Evolutionary conservation across 2,888 invertebrate genomes (phyloP), one percentile per base, ranked within the genome.

Genomic region (Drosophila trichaetosa): DNA sequence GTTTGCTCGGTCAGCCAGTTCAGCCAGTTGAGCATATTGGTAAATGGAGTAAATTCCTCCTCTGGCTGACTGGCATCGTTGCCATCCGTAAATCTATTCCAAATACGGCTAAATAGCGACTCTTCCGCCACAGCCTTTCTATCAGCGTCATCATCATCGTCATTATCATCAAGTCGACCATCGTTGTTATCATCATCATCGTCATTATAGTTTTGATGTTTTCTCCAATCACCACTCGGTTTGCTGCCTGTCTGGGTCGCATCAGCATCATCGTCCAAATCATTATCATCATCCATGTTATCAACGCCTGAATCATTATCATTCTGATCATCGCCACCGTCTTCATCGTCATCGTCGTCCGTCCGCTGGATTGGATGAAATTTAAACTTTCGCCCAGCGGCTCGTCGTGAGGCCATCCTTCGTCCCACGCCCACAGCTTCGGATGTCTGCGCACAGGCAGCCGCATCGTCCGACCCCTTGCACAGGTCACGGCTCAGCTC

Each of bases 281-380:
- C 31, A 21, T 52, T 40, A 0, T 54, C 52, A 38, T 59, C 60
- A 16, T 31, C 27, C 40, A 29, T 21, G 56, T 82, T 79, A 18
- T 68, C 61, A 42, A 76, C 76, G 10, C 82, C 78, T 29, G 31
- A 27, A 16, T 58, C 57, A 10, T 56, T 33, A 10, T 60, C 40
- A n/a, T 68, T 31, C 4, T 49, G 46, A 33, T 57, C 34, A 16
- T 58, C 48, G 2, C 27, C 48, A 0, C 49, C 51, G 18, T 59
- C 24, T 0, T 42, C 48, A 10, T 78, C 77, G n/a, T 83, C 79
- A 24, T 46, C 52, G 6, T 85, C 81, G 2, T 79, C 83, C 76
- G 62, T 65, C 57, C 91, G 91, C 66, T 90, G 87, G 53, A 92
- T 88, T 87, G 91, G 91, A 69, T 90, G 91, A 83, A 92, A 92